Evolutionary conservation across 1,140 invertebrate genomes (phyloP), one percentile per base, ranked within the genome.

Genomic region (Notospermus geniculatus): DNA sequence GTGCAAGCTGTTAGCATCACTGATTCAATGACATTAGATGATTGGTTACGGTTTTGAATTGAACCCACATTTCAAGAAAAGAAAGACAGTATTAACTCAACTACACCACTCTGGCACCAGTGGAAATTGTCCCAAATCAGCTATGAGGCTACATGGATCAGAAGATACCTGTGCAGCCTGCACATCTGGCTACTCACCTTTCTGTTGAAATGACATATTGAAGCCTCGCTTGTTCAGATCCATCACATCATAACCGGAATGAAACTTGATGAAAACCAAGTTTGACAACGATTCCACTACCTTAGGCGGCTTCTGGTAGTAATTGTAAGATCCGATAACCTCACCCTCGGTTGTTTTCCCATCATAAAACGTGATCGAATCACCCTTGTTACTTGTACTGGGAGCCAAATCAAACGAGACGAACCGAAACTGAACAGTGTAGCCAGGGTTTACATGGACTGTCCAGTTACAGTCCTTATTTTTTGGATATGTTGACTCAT

Each of bases 121-220:
- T n/a, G n/a, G n/a, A n/a, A n/a, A n/a, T n/a, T n/a, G n/a, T n/a
- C n/a, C n/a, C n/a, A n/a, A n/a, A n/a, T n/a, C n/a, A n/a, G n/a
- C n/a, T n/a, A n/a, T n/a, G n/a, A n/a, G n/a, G n/a, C n/a, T n/a
- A n/a, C n/a, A 30, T 22, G 41, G 19, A 15, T 43, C 22, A 60
- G 30, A 60, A 15, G 11, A 15, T n/a, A n/a, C n/a, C n/a, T n/a
- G n/a, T n/a, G n/a, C n/a, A n/a, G n/a, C n/a, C n/a, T n/a, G n/a
- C n/a, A n/a, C n/a, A 46, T 46, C n/a, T 46, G 4, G 2, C 28
- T 1, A 57, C 46, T 62, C 45, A 74, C 72, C 72, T 68, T 71
- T 72, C 41, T 65, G 64, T 53, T 72, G 72, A 61, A 65, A 74
- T 13, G 70, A 68, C 30, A 65, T 50, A 54, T 68, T 72, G 57